Evolutionary conservation across 2,888 invertebrate species (phyloP).

Genomic region (Epiblema foenella): DNA sequence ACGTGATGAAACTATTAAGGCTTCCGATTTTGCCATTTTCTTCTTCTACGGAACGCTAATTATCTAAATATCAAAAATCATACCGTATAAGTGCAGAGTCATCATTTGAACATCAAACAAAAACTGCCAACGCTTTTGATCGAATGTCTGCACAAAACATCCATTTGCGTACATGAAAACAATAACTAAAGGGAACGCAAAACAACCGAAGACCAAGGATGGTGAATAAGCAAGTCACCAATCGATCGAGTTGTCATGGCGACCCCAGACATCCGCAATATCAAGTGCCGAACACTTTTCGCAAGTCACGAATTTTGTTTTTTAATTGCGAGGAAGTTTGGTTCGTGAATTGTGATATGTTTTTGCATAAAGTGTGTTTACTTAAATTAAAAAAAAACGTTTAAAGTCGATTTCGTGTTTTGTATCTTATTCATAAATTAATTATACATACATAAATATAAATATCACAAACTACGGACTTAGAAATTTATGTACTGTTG

Average conservation of each 20-base stretch:
- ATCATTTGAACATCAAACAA: constrained; percentile 40
- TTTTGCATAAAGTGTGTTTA: neutral
- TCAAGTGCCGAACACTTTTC: constrained; percentile 41
- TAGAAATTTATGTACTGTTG: too few relatives aligned
- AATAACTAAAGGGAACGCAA: constrained; percentile 28
- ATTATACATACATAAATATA: too few relatives aligned
- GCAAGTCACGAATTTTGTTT: constrained; percentile 35
- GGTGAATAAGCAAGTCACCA: constrained; percentile 42
- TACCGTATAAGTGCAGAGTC: constrained; percentile 22
- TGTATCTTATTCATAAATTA: neutral
- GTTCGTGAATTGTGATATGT: neutral
- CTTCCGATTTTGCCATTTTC: too few relatives aligned
- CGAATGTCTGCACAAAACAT: constrained; percentile 29
- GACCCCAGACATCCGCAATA: constrained; percentile 41
- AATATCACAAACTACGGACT: too few relatives aligned
- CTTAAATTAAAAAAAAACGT: neutral
- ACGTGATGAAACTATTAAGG: too few relatives aligned
- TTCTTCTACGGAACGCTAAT: too few relatives aligned
- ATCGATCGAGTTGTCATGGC: constrained; percentile 44
- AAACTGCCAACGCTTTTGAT: constrained; percentile 35
- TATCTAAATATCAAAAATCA: neutral
- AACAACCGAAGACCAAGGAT: constrained; percentile 36
- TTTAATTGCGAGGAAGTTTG: constrained; percentile 33
- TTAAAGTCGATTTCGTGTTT: too few relatives aligned
- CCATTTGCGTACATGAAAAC: constrained; percentile 37